Conservation (phyloP, 2,888 invertebrate genomes). For the Drosophila kanekoi region DNA sequence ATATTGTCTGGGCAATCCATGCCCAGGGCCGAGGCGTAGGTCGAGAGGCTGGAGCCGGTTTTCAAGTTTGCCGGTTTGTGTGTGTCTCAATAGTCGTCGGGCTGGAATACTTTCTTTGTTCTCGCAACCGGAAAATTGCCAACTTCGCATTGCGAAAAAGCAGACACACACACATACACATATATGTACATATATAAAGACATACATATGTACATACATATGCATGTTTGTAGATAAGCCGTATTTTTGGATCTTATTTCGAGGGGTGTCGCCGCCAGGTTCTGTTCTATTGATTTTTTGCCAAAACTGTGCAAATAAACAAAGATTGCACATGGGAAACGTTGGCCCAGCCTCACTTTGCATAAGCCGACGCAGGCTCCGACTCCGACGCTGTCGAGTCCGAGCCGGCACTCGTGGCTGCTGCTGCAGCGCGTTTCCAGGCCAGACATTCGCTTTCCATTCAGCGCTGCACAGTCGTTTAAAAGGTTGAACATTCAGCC, state of each 20-base stretch:
- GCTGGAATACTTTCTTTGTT: constrained; percentile 75
- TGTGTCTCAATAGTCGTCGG: constrained; percentile 17
- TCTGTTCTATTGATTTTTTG: constrained; percentile 36
- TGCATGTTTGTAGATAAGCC: background rate
- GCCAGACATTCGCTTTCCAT: constrained; percentile 64
- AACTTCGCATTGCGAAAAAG: constrained; percentile 39
- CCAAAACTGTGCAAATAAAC: constrained; percentile 55
- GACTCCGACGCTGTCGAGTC: background rate
- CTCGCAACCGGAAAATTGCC: constrained; percentile 61
- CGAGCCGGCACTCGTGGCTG: constrained; percentile 23
- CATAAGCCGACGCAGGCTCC: constrained; percentile 29
- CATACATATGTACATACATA: background rate
- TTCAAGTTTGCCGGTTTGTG: constrained; percentile 46
- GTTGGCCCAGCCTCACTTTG: constrained; percentile 47
- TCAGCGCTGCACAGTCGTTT: constrained; percentile 75
- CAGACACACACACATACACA: background rate
- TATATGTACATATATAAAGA: background rate
- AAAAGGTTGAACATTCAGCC: constrained; percentile 73
- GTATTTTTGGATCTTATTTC: constrained; percentile 20
- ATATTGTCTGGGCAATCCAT: constrained; percentile 35
- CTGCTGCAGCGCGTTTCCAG: constrained; percentile 43
- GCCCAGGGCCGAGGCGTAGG: constrained; percentile 37
- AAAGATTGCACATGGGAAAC: constrained; percentile 47
- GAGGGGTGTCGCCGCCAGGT: constrained; percentile 13
- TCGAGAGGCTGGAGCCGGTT: constrained; percentile 68